These are phyloP conservation scores for Pararge aegeria DNA, from an alignment of 1,140 invertebrate species.

Conservation along the genomic window DNA sequence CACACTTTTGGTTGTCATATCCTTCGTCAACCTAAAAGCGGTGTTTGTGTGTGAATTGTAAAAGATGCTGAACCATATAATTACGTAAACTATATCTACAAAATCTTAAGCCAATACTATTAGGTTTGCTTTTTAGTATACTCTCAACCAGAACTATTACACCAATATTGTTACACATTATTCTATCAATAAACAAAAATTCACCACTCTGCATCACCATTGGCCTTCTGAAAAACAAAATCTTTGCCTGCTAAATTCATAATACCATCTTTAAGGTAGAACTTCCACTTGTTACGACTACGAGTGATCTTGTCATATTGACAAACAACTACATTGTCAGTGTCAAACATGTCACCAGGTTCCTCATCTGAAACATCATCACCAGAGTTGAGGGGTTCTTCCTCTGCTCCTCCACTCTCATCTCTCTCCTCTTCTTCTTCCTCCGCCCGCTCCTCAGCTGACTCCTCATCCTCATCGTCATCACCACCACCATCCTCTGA, in stretches of 20 bases:
- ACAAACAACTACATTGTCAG: conserved; percentile 99
- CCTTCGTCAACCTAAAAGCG: no score
- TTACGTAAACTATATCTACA: background rate
- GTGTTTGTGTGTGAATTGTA: no score
- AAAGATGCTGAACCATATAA: no score
- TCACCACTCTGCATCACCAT: conserved; percentile 99
- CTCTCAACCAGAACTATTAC: conserved; percentile 19
- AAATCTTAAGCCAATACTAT: conserved; percentile 14
- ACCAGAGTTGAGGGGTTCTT: conserved; percentile 96
- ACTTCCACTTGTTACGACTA: conserved; percentile 99
- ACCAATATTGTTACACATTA: conserved; percentile 12
- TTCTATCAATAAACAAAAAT: conserved; percentile 10
- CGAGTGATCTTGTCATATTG: conserved; percentile 99
- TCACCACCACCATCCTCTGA: conserved; percentile 89
- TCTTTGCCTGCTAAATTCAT: conserved; percentile 99
- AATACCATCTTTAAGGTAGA: conserved; percentile 99
- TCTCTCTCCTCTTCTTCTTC: conserved; percentile 84
- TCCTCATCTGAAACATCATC: conserved; percentile 99
- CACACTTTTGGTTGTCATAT: no score
- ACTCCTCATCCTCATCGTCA: conserved; percentile 86
- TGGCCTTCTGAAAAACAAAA: conserved; percentile 99
- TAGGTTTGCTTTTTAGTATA: conserved; percentile 12
- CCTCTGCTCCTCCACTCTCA: conserved; percentile 86
- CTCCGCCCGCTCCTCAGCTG: conserved; percentile 75
- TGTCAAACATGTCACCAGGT: conserved; percentile 96